Percentiles rank a stretch among this genome's conserved stretches.
Conservation (phyloP, 2,888 invertebrate species). For the Agrotis segetum region DNA sequence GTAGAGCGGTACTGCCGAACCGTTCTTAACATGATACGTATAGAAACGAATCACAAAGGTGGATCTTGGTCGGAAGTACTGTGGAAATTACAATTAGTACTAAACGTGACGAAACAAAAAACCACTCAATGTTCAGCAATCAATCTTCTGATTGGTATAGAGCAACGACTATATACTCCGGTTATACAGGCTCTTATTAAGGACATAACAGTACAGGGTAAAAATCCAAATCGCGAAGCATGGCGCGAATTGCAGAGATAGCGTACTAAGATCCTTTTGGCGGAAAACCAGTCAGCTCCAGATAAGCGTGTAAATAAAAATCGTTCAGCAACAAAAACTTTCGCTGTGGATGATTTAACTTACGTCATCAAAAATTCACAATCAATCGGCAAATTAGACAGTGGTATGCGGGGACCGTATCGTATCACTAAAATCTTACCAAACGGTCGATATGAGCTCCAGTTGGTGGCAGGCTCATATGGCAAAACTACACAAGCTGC, state of each 20-base stretch:
- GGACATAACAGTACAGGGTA: conserved; percentile 1
- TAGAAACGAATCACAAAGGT: neutral
- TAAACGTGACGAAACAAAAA: conserved; percentile 4
- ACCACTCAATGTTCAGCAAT: neutral
- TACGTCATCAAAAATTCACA: too few species aligned
- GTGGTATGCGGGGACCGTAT: too few species aligned
- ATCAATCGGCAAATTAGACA: too few species aligned
- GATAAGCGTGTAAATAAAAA: too few species aligned
- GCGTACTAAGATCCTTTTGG: too few species aligned
- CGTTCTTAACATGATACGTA: conserved; percentile 1
- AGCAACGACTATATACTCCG: conserved; percentile 2
- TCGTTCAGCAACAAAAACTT: too few species aligned
- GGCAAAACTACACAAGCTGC: neutral
- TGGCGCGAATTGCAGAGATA: neutral
- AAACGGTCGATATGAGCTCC: too few species aligned
- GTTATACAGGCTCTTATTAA: conserved; percentile 4
- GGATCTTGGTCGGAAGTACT: conserved; percentile 3
- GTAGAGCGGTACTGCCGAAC: conserved; percentile 3
- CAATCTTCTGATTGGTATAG: conserved; percentile 2
- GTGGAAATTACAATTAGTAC: conserved; percentile 3
- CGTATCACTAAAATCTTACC: too few species aligned
- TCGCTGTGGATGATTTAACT: too few species aligned
- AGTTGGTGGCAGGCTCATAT: too few species aligned
- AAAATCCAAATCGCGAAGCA: conserved; percentile 10
- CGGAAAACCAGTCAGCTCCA: too few species aligned